phyloP scores from a whole-genome alignment of 2,888 invertebrate species.

The Noctuana brunneofusca region DNA sequence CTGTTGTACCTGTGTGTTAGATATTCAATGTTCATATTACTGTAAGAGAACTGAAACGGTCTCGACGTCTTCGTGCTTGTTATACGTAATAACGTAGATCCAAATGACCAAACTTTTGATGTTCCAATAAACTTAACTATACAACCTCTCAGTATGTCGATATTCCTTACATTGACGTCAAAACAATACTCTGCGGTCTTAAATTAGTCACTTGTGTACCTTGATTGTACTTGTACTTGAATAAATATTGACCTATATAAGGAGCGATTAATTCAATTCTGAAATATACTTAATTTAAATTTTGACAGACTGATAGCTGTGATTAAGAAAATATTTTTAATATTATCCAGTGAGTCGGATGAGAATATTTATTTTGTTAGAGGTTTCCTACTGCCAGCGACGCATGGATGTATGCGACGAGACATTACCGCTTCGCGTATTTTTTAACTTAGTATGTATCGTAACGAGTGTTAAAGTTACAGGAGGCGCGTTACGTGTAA shows the following conservation, averaged over 20 bases:
- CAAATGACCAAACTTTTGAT: constrained; percentile 66
- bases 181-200: constrained; percentile 76
- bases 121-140: constrained; percentile 62
- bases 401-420: constrained; percentile 63
- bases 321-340: constrained; percentile 83
- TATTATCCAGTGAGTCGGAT: constrained; percentile 83
- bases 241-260: constrained; percentile 73
- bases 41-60: constrained; percentile 67
- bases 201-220: constrained; percentile 82
- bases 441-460: constrained; percentile 63
- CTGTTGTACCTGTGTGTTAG: constrained; percentile 81
- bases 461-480: constrained; percentile 49
- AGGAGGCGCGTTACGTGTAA: constrained; percentile 51
- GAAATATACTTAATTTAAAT: constrained; percentile 84
- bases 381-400: constrained; percentile 78
- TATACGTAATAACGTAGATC: constrained; percentile 70
- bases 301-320: constrained; percentile 83
- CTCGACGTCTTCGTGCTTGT: constrained; percentile 64
- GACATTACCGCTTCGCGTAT: constrained; percentile 70
- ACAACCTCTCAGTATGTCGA: constrained; percentile 65
- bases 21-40: constrained; percentile 73
- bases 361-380: constrained; percentile 81
- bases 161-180: constrained; percentile 46
- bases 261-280: constrained; percentile 79
- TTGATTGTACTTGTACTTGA: constrained; percentile 75